Evolutionary conservation across 2,113 vertebrate species (phyloP), one percentile per base, ranked within the genome.

Genomic region (Lagopus leucura): DNA sequence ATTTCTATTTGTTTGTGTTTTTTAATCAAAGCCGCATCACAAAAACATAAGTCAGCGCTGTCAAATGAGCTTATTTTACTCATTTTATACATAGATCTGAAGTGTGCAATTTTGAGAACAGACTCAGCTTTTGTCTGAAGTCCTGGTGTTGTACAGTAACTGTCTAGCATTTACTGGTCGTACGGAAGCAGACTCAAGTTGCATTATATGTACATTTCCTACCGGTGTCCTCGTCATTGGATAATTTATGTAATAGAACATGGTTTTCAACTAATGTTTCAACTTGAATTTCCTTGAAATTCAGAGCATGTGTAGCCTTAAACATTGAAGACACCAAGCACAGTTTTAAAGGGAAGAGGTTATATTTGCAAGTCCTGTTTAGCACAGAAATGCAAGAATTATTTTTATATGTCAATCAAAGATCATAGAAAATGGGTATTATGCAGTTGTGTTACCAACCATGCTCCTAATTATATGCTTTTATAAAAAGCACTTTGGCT

Each of bases 271-370:
- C 54, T 90, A 63, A 48, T 86, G 57, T 94, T 85, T 94, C 86
- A 61, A 82, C 81, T 94, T 96, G 82, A 88, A 90, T 84, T 89
- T 84, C 57, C 86, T 96, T 96, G 88, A 86, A 77, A 75, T 88
- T 91, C 82, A 38, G 16, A 92, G 91, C 83, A 82, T 94, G 79
- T 81, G 47, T 72, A 86, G 95, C 95, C 95, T 96, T 96, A 96
- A 96, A 75, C 54, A 48, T 95, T 76, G 47, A 64, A 94, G 86
- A 96, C 82, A 83, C 93, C 76, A 67, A 96, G 95, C 90, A 93
- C 86, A 86, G 86, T 93, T 94, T 93, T 75, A 75, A 86, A 0
- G 30, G 76, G 80, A 93, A 75, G 63, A 74, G 66, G 85, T 94
- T 86, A 11, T 78, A 93, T 88, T 96, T 90, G 82, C 61, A 94